Evolutionary conservation across 1,140 invertebrate species (phyloP).

Genomic region (Samia ricini): DNA sequence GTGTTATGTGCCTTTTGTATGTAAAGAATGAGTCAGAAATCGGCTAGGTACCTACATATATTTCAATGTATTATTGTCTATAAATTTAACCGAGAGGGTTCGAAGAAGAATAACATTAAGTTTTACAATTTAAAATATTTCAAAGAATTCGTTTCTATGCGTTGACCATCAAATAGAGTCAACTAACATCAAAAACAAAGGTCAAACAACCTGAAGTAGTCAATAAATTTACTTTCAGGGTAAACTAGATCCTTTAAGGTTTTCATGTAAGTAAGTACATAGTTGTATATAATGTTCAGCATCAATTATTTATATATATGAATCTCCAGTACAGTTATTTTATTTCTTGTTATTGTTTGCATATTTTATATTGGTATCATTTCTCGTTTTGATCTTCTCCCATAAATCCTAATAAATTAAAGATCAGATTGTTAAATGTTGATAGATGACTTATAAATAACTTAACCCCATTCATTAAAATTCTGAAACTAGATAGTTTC

Average conservation of each 20-base stretch:
- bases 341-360: background rate
- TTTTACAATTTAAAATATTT: background rate
- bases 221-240: conserved; percentile 51
- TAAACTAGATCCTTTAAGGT: conserved; percentile 46
- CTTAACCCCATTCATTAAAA: too few relatives aligned
- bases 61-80: background rate
- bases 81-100: background rate
- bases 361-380: too few relatives aligned
- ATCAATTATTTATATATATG: background rate
- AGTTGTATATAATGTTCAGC: background rate
- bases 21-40: conserved; percentile 14
- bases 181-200: conserved; percentile 34
- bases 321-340: background rate
- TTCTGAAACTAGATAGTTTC: too few relatives aligned
- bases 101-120: background rate
- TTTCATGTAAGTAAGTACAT: conserved; percentile 1
- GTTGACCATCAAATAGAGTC: conserved; percentile 45
- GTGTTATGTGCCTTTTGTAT: conserved; percentile 12
- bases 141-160: background rate
- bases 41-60: background rate
- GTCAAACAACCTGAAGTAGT: conserved; percentile 32
- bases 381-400: background rate
- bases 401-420: too few relatives aligned
- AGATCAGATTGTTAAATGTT: too few relatives aligned
- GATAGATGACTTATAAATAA: too few relatives aligned